Evolutionary conservation across 2,888 invertebrate species (phyloP).

Genomic region (Osedax fenrisi): DNA sequence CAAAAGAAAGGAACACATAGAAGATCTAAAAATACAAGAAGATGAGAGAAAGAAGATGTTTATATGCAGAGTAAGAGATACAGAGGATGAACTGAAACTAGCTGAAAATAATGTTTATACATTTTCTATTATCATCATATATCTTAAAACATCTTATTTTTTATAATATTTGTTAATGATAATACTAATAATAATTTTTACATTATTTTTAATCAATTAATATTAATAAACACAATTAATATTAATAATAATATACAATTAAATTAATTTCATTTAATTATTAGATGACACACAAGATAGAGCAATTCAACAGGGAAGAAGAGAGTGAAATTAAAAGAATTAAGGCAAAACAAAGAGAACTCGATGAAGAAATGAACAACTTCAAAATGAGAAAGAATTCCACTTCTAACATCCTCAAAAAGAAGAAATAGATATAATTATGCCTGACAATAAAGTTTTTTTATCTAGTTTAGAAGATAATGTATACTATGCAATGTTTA

Average conservation of each 20-base stretch:
- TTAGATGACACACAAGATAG: background rate
- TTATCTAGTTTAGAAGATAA: no score
- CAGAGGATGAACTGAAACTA: conserved; percentile 89
- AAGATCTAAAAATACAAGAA: conserved; percentile 78
- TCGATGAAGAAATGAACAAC: background rate
- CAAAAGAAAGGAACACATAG: conserved; percentile 69
- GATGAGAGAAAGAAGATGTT: conserved; percentile 98
- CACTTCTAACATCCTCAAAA: background rate
- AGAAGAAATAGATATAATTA: background rate
- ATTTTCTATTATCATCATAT: no score
- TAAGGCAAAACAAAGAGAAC: background rate
- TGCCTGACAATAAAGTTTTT: no score
- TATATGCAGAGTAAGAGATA: conserved; percentile 87
- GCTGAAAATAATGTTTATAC: conserved; percentile 91
- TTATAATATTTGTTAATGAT: no score
- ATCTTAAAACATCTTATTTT: no score
- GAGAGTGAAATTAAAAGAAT: background rate
- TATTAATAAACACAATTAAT: no score
- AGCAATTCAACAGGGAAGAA: background rate
- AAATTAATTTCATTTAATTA: no score
- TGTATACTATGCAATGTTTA: no score
- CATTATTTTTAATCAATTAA: no score
- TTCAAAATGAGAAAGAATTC: background rate
- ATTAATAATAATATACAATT: no score
- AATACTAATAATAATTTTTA: no score